Conservation (phyloP, 2,113 vertebrate genomes). For the Ptyas mucosa region DNA sequence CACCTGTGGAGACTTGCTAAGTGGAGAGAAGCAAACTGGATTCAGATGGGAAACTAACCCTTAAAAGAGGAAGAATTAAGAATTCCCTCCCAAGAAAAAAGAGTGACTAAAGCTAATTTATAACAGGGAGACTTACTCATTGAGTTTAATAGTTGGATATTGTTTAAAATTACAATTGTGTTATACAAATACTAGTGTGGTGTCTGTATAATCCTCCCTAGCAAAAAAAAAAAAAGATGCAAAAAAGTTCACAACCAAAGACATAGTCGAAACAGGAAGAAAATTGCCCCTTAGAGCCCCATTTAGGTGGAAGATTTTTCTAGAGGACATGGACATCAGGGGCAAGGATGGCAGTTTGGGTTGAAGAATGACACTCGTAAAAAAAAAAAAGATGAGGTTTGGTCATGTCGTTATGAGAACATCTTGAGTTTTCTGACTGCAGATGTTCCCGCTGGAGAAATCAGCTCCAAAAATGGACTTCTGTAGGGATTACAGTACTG, state of each 20-base stretch:
- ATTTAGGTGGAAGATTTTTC: not conserved
- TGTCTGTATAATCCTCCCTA: not conserved
- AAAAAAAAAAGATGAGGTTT: not conserved
- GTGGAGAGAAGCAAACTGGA: not conserved
- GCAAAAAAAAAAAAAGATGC: not conserved
- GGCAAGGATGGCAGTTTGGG: not conserved
- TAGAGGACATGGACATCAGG: not conserved
- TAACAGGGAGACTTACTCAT: not conserved
- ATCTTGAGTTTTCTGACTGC: not conserved
- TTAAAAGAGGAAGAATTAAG: not conserved
- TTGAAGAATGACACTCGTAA: not conserved
- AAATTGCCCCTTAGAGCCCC: not conserved
- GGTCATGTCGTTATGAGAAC: not conserved
- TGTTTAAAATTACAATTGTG: not conserved
- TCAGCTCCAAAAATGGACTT: not conserved
- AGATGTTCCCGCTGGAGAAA: not conserved
- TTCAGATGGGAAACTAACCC: not conserved
- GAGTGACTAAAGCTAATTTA: not conserved
- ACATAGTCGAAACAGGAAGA: not conserved
- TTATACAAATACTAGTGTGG: not conserved
- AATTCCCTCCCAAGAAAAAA: not conserved
- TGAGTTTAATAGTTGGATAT: not conserved
- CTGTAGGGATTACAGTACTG: not conserved
- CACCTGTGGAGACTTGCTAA: not conserved
- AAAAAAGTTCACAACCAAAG: not conserved